Evolutionary conservation across 2,888 invertebrate species (phyloP), one percentile per base, ranked within the genome.

Genomic region (Drosophila nr. perissopoda): DNA sequence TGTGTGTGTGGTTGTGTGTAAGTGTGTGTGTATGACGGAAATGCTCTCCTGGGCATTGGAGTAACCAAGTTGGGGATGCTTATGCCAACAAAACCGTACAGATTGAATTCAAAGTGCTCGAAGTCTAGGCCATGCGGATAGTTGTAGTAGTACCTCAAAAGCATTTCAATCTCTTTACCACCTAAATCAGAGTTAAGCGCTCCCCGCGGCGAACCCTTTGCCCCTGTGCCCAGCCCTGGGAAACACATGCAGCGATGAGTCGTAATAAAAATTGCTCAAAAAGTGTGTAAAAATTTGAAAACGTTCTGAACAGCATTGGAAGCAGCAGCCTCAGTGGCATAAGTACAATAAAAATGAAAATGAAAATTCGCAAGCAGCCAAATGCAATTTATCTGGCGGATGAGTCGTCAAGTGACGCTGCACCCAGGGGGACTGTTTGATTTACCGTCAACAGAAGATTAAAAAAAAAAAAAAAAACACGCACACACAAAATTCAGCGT

Each of bases 391-490:
- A 88, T 87, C 59, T 66, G 63, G 57, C 60, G 80, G 73, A 57
- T 73, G 68, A 67, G 69, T 62, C 62, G 61, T 65, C 89, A 85
- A 81, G 81, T 88, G 89, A 60, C 78, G 83, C 74, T 83, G 87
- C 80, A 89, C 88, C 89, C 88, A 87, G 82, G 87, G 88, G 90
- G 85, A 89, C 83, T 72, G 82, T 89, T 89, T 89, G 90, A 90
- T 89, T 89, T 89, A 89, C 89, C 90, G 88, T 83, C 90, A 88
- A 82, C 89, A 85, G 89, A 89, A 90, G 89, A 89, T 87, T 87
- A 87, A 89, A 89, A 87, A 82, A 73, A 76, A 74, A 67, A 67
- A 48, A 56, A 29, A 18, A 38, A 42, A 11, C 18, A 25, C 21
- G 4, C 40, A 21, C 10, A 57, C 51, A 57, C 29, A 62, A 75